Conservation (phyloP, 2,113 vertebrate species). For the Xiphias gladius region DNA sequence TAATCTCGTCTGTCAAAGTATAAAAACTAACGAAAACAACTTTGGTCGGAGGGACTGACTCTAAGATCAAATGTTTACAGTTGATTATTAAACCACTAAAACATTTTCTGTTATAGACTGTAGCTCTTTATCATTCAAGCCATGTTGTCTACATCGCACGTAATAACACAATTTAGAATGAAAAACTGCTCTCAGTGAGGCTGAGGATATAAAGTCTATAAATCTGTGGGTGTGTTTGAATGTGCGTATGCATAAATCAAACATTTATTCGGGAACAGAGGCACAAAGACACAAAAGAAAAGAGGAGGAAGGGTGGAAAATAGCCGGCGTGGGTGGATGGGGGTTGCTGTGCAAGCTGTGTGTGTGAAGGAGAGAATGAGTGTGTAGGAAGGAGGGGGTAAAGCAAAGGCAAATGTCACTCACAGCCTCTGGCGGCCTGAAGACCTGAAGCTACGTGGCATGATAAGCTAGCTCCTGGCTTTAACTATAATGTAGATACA, state of each 20-base stretch:
- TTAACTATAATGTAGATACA: background rate
- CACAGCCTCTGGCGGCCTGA: slow-evolving; percentile 48
- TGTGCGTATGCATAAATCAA: background rate
- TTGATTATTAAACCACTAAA: background rate
- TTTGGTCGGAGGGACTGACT: background rate
- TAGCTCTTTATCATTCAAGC: background rate
- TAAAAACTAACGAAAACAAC: background rate
- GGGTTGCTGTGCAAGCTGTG: slow-evolving; percentile 2
- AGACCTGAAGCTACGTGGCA: slow-evolving; percentile 10
- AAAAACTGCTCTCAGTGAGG: background rate
- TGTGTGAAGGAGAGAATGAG: background rate
- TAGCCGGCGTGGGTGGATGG: slow-evolving; percentile 3
- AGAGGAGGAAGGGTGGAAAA: slow-evolving; percentile 33
- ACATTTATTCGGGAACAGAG: slow-evolving; percentile 33
- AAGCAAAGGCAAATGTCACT: slow-evolving; percentile 68
- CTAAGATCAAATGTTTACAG: background rate
- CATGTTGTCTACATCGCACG: background rate
- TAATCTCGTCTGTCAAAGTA: background rate
- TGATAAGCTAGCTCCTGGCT: background rate
- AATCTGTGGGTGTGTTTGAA: slow-evolving; percentile 2
- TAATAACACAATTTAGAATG: background rate
- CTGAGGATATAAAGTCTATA: background rate
- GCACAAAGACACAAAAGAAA: slow-evolving; percentile 36
- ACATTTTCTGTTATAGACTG: background rate
- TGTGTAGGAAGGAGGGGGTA: background rate